These are phyloP conservation scores for Silurus lanzhouensis DNA, from an alignment of 2,797 vertebrate species.

Conservation along the genomic window DNA sequence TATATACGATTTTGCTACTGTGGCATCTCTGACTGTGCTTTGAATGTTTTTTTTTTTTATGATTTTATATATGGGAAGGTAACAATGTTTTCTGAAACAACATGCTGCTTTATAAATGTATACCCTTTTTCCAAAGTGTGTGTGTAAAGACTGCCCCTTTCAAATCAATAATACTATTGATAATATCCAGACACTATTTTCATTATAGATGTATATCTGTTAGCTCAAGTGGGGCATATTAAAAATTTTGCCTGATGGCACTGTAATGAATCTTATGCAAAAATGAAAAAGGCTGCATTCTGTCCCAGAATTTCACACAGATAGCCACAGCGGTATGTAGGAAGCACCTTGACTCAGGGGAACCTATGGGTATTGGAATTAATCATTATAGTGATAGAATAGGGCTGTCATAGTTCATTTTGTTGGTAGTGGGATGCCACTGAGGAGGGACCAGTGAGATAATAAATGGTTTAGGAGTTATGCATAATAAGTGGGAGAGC, in stretches of 20 bases:
- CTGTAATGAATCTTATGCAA: conserved; percentile 54
- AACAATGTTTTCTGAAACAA: conserved; percentile 6
- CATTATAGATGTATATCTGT: conserved; percentile 50
- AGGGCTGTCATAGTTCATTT: conserved; percentile 58
- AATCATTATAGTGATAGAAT: conserved; percentile 59
- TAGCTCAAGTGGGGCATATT: conserved; percentile 53
- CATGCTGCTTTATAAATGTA: background rate
- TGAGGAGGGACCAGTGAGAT: conserved; percentile 47
- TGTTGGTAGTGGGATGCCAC: conserved; percentile 51
- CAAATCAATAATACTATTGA: conserved; percentile 36
- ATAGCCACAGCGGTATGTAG: conserved; percentile 48
- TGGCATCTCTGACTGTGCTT: conserved; percentile 2
- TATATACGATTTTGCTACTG: conserved; percentile 5
- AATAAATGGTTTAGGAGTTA: conserved; percentile 57
- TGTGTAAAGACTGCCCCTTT: conserved; percentile 5
- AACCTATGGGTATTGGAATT: conserved; percentile 55
- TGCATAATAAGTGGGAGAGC: conserved; percentile 48
- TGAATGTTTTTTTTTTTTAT: background rate
- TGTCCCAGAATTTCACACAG: conserved; percentile 52
- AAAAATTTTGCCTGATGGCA: conserved; percentile 49
- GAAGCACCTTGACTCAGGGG: conserved; percentile 47
- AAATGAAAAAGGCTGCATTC: conserved; percentile 44
- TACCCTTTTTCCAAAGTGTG: background rate
- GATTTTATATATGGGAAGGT: conserved; percentile 3
- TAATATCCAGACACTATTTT: conserved; percentile 51